Evolutionary conservation across 2,113 vertebrate species (phyloP).

Genomic region (Stictonetta naevosa): DNA sequence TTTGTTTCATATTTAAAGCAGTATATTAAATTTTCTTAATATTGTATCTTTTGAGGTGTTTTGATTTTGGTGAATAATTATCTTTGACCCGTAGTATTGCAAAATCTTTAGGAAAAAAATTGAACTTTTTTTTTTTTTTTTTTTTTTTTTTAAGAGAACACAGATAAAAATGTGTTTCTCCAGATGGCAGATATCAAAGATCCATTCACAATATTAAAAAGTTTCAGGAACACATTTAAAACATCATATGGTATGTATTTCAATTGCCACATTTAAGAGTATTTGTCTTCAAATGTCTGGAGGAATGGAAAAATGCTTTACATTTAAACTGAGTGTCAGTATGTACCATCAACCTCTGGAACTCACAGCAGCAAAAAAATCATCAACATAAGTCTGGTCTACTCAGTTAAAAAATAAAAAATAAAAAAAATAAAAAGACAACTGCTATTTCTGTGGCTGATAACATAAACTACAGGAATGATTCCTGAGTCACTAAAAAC

Average conservation of each 20-base stretch:
- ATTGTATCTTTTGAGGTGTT: neutral
- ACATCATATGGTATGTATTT: neutral
- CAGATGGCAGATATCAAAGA: slow-evolving; percentile 4
- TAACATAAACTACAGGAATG: neutral
- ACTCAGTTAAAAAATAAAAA: neutral
- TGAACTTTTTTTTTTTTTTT: accelerated
- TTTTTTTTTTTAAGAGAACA: neutral
- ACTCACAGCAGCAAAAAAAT: neutral
- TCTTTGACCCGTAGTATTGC: neutral
- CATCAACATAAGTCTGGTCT: neutral
- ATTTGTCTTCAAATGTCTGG: neutral
- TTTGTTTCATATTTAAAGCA: neutral
- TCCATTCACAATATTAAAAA: neutral
- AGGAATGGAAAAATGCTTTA: neutral
- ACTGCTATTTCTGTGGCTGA: neutral
- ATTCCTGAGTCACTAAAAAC: neutral
- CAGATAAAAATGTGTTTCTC: neutral
- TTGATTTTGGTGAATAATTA: neutral
- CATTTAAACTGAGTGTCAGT: neutral
- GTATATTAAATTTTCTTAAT: neutral
- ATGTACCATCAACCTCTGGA: neutral
- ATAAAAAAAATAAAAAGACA: neutral
- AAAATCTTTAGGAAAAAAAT: neutral
- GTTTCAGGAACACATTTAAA: slow-evolving; percentile 23
- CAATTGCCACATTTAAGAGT: neutral